Conservation (phyloP, 2,888 invertebrate genomes). For the Drosophila helvetica region DNA sequence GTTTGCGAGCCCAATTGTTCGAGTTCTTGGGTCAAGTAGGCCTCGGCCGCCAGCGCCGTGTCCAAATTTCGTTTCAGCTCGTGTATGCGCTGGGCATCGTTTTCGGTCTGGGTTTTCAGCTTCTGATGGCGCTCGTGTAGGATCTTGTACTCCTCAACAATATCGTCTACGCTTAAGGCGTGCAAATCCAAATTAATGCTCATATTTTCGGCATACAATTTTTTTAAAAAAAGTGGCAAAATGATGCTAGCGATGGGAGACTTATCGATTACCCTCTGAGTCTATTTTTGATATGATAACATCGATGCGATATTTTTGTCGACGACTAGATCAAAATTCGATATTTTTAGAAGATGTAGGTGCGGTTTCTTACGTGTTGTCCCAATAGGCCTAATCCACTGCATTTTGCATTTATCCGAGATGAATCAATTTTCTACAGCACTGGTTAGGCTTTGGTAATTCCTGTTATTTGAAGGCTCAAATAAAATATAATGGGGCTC, state of each 20-base stretch:
- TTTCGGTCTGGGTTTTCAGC: conserved; percentile 69
- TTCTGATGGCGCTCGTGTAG: conserved; percentile 72
- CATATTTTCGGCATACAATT: conserved; percentile 49
- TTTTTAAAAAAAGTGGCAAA: background rate
- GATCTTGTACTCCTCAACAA: conserved; percentile 80
- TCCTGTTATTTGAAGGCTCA: too few relatives aligned
- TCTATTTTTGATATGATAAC: too few relatives aligned
- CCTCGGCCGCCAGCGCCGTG: conserved; percentile 78
- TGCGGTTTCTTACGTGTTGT: too few relatives aligned
- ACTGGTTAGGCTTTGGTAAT: too few relatives aligned
- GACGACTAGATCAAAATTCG: too few relatives aligned
- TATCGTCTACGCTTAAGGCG: conserved; percentile 73
- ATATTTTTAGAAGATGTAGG: too few relatives aligned
- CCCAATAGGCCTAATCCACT: too few relatives aligned
- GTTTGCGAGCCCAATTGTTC: conserved; percentile 70
- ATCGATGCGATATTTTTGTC: too few relatives aligned
- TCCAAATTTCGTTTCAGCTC: conserved; percentile 81
- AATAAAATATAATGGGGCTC: too few relatives aligned
- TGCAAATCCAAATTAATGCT: conserved; percentile 63
- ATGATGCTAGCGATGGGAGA: conserved; percentile 12
- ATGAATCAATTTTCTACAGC: too few relatives aligned
- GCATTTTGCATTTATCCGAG: too few relatives aligned
- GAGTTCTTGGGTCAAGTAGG: conserved; percentile 80
- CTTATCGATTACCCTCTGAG: too few relatives aligned
- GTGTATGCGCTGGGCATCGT: conserved; percentile 81